phyloP scores from a whole-genome alignment of 1,140 invertebrate species.

The Centruroides vittatus region DNA sequence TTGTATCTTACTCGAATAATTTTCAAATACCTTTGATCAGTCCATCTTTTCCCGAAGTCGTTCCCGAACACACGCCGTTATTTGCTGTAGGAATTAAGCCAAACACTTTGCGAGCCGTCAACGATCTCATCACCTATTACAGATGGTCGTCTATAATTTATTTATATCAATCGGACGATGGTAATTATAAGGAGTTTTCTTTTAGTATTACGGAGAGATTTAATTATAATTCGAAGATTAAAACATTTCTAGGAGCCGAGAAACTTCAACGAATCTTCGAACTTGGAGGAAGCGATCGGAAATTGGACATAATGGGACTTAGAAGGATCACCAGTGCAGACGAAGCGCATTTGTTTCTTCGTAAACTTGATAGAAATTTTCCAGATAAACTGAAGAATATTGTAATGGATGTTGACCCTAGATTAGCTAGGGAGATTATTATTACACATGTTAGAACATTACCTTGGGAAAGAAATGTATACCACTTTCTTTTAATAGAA shows the following conservation, averaged over 20 bases:
- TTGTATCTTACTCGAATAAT: slow-evolving; percentile 86
- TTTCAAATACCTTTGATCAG: slow-evolving; percentile 91
- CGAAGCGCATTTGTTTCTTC: slow-evolving; percentile 3
- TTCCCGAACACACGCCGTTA: slow-evolving; percentile 64
- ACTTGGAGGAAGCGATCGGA: not conserved
- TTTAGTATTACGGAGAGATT: too few relatives aligned
- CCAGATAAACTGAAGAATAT: not conserved
- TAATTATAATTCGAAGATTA: too few relatives aligned
- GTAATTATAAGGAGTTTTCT: slow-evolving; percentile 41
- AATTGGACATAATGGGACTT: not conserved
- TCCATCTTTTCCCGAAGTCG: slow-evolving; percentile 82
- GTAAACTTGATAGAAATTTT: not conserved
- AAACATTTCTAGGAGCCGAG: slow-evolving; percentile 2
- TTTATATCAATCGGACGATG: slow-evolving; percentile 85
- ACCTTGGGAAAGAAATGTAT: slow-evolving; percentile 1
- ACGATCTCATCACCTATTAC: slow-evolving; percentile 83
- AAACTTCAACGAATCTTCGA: slow-evolving; percentile 8
- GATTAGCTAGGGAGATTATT: slow-evolving; percentile 2
- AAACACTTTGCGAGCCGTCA: slow-evolving; percentile 79
- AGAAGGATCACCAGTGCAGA: not conserved
- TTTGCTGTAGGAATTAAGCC: slow-evolving; percentile 83
- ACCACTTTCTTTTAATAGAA: slow-evolving; percentile 3
- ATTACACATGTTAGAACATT: slow-evolving; percentile 1
- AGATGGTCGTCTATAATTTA: slow-evolving; percentile 86
- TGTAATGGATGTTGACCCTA: not conserved